Evolutionary conservation across 2,888 invertebrate species (phyloP), one percentile per base, ranked within the genome.

Genomic region (Sinotaia quadrata): DNA sequence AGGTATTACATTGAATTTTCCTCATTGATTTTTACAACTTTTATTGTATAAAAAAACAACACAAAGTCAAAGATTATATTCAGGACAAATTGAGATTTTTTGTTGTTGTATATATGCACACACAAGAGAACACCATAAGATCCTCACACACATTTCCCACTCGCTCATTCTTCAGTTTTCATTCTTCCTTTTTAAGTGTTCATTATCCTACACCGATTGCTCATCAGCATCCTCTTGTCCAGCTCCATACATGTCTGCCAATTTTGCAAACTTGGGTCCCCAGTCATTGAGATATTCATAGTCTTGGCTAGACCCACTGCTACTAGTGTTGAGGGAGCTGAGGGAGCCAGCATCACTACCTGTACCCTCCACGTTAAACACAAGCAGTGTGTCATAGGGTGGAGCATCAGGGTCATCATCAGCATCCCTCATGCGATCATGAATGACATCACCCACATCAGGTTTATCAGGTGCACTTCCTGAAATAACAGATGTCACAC

Each of bases 391-490:
- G 89, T 99, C 99, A 88, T 97, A 98, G 10, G 98, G 98, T 67
- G 98, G 98, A 67, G 97, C 97, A 88, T 95, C 96, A 1, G 96
- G 96, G 90, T 99, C 99, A 84, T 95, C 93, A 89, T 98, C 97
- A 36, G 97, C 97, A 77, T 97, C 93, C 86, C 95, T 93, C 90
- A 98, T 94, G 90, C 98, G 96, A 85, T 96, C 96, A 86, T 95
- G 95, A 82, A 98, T 97, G 88, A 98, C 97, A 89, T 95, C 93
- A 73, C 96, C 97, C 71, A 98, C 96, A 66, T 83, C 84, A 21
- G 83, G 83, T 18, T 73, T 67, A 29, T 79, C 80, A 24, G 78
- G 76, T 10, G 76, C 67, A 21, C 62, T 71, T 52, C 75, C 80
- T 61, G 56, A 5, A 68, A 67, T 24, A 18, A 18, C n/a, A 8